Conservation (phyloP, 2,888 invertebrate species). For the Galeopsomyia nigrocyanea region DNA sequence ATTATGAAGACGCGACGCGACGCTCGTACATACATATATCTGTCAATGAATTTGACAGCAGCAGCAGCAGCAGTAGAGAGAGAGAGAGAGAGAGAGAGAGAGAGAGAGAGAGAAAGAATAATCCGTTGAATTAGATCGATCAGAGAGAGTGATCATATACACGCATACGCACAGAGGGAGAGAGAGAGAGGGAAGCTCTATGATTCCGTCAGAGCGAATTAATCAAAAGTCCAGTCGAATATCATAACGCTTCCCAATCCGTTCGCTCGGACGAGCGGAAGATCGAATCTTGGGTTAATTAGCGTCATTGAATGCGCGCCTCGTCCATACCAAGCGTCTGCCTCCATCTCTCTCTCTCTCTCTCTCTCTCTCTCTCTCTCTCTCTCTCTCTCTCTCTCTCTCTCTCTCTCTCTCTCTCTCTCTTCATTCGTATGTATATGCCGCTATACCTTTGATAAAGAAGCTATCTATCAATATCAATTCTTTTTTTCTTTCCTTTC, state of each 20-base stretch:
- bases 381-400: not conserved
- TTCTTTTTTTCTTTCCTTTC: not conserved
- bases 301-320: conserved; percentile 51
- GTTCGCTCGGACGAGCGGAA: conserved; percentile 54
- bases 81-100: no score
- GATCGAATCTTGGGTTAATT: conserved; percentile 61
- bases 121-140: conserved; percentile 21
- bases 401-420: conserved; percentile 34
- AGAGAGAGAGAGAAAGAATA: conserved; percentile 2
- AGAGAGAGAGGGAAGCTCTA: conserved; percentile 29
- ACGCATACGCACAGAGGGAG: not conserved
- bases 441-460: conserved; percentile 35
- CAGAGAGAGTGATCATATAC: not conserved
- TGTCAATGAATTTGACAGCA: conserved; percentile 13
- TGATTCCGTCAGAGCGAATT: conserved; percentile 36
- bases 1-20: not conserved
- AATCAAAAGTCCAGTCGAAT: conserved; percentile 47
- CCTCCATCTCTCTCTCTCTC: conserved; percentile 21
- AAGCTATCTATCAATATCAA: conserved; percentile 26
- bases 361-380: not conserved
- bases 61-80: not conserved
- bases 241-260: conserved; percentile 50
- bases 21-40: not conserved
- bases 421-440: conserved; percentile 40
- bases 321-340: conserved; percentile 19